phyloP scores from a whole-genome alignment of 2,113 vertebrate genomes.

The Erythrolamprus reginae region DNA sequence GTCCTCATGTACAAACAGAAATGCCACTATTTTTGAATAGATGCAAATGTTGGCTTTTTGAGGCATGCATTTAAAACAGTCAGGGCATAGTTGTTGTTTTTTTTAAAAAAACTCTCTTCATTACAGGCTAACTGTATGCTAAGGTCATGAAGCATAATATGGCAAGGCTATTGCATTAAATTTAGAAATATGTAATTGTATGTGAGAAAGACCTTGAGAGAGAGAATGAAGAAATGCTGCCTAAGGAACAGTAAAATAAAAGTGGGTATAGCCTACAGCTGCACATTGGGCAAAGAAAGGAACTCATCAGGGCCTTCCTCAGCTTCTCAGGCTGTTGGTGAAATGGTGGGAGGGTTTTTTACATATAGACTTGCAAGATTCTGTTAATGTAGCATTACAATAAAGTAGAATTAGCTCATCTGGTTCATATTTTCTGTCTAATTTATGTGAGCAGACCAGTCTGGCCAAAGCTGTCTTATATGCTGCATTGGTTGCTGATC shows the following conservation, averaged over 20 bases:
- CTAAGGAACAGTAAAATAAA: not conserved
- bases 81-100: not conserved
- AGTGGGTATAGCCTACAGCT: not conserved
- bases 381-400: not conserved
- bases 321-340: not conserved
- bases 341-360: not conserved
- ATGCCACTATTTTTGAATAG: constrained; percentile 30
- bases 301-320: not conserved
- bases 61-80: constrained; percentile 30
- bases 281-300: not conserved
- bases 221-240: not conserved
- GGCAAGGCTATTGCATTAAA: not conserved
- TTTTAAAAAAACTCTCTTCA: not conserved
- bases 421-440: not conserved
- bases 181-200: not conserved
- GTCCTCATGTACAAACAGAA: constrained; percentile 38
- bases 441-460: not conserved
- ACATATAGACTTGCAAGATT: not conserved
- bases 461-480: not conserved
- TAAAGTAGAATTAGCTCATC: not conserved
- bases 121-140: too few species aligned
- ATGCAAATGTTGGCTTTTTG: constrained; percentile 28
- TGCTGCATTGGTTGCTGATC: too few species aligned
- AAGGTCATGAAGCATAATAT: not conserved
- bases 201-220: not conserved